Evolutionary conservation across 2,888 invertebrate species (phyloP).

Genomic region (Linyphia triangularis): DNA sequence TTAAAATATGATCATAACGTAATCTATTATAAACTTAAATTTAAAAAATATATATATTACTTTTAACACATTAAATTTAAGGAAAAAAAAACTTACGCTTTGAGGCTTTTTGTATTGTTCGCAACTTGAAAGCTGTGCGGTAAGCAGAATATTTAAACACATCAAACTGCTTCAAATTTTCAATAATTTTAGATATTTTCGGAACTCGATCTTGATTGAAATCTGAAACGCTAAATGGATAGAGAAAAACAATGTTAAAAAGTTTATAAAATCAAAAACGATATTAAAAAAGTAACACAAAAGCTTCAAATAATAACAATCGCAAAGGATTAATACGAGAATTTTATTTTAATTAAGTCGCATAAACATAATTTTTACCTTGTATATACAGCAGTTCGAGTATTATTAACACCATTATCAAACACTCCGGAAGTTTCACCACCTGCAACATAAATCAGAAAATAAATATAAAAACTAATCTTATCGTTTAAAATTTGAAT

Average conservation of each 20-base stretch:
- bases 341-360: background rate
- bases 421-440: slow-evolving; percentile 41
- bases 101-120: slow-evolving; percentile 84
- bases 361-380: slow-evolving; percentile 33
- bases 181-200: slow-evolving; percentile 67
- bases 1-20: background rate
- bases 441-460: slow-evolving; percentile 32
- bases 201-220: slow-evolving; percentile 44
- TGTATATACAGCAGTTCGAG: slow-evolving; percentile 43
- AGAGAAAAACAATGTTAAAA: background rate
- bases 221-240: slow-evolving; percentile 23
- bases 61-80: background rate
- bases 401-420: slow-evolving; percentile 39
- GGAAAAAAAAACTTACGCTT: slow-evolving; percentile 82
- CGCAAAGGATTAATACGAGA: background rate
- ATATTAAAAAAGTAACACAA: background rate
- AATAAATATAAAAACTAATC: background rate
- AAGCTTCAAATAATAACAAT: background rate
- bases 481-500: too few relatives aligned
- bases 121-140: slow-evolving; percentile 87
- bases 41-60: background rate
- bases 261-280: background rate
- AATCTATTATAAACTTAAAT: background rate
- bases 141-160: slow-evolving; percentile 88
- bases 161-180: slow-evolving; percentile 79